A percentile compares a stretch with the other conserved stretches of the same genome.
These are phyloP conservation scores for Adela reaumurella DNA, from an alignment of 2,888 invertebrate genomes.

Conservation along the genomic window DNA sequence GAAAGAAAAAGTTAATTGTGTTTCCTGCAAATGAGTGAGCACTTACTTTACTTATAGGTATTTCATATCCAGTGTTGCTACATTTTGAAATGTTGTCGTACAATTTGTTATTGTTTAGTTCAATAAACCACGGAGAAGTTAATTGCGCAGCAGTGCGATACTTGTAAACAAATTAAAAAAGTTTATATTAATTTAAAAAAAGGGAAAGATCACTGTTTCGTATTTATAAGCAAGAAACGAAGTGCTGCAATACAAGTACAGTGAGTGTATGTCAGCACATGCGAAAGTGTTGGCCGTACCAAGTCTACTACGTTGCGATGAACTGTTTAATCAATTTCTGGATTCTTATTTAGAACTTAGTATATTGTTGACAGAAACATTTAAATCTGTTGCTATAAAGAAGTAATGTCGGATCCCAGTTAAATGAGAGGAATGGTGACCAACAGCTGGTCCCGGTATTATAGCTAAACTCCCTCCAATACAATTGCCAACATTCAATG, in stretches of 20 bases:
- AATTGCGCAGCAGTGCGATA: background rate
- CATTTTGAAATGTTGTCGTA: no score
- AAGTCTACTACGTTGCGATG: background rate
- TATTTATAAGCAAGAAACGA: constrained; percentile 10
- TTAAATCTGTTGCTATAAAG: constrained; percentile 6
- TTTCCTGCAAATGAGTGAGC: no score
- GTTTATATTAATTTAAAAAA: constrained; percentile 10
- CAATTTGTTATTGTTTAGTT: no score
- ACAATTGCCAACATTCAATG: constrained; percentile 9
- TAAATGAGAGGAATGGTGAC: constrained; percentile 3
- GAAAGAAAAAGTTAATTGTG: no score
- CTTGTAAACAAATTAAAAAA: background rate
- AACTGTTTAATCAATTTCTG: background rate
- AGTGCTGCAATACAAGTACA: background rate
- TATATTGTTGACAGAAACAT: background rate
- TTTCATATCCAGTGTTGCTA: no score
- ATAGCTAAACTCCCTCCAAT: constrained; percentile 10
- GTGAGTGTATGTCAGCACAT: background rate
- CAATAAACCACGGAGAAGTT: background rate
- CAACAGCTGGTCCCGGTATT: constrained; percentile 4
- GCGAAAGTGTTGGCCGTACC: background rate
- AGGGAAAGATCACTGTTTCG: constrained; percentile 11
- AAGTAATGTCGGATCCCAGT: no score
- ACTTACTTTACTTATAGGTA: no score
- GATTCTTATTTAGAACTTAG: background rate